Base-by-base conservation (phyloP, 2,113 vertebrate genomes). In the Odontesthes bonariensis region DNA sequence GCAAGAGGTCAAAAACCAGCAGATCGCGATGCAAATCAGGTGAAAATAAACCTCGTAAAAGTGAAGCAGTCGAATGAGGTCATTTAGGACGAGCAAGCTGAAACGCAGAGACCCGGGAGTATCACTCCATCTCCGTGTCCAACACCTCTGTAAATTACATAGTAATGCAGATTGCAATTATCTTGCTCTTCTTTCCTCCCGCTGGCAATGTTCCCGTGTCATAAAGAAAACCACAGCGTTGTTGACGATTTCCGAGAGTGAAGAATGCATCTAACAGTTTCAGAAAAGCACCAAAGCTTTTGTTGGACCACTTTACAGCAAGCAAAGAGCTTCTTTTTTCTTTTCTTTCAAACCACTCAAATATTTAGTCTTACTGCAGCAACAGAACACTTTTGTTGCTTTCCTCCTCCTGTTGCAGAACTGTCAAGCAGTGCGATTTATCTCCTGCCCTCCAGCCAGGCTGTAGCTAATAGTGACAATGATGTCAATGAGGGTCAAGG, bases 401-500 rank as follows among this genome's bases (percentile, higher is more conserved):
- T 8, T 57, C 20, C 33, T 38, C 32, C 9, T 46, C 17, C 44
- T 52, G 31, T 16, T n/a, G 57, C 44, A 10, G 22, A 27, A 27
- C 23, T 32, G 65, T 59, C 19, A 35, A 58, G 33, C 58, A 58
- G 51, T 65, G 64, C 20, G 8, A 55, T 83, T 42, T 14, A 73
- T 86, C 52, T 81, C 13, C 51, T n/a, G 46, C 5, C 38, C 46
- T 67, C 17, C 35, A 57, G 67, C 40, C 72, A 61, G 78, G 53
- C 53, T 9, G 61, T n/a, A 63, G 27, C 27, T 27, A 27, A 27
- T 27, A 27, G 27, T 27, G 27, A 3, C 72, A 67, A 16, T 79
- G 54, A 65, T 32, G 60, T 46, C 47, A n/a, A n/a, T 59, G 80
- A 47, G 74, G 79, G 79, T 83, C 77, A 75, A 83, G 77, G 77